Percentiles rank a stretch among this genome's conserved stretches.
These are phyloP conservation scores for Harpagoxenus sublaevis DNA, from an alignment of 2,888 invertebrate genomes.

Conservation along the genomic window DNA sequence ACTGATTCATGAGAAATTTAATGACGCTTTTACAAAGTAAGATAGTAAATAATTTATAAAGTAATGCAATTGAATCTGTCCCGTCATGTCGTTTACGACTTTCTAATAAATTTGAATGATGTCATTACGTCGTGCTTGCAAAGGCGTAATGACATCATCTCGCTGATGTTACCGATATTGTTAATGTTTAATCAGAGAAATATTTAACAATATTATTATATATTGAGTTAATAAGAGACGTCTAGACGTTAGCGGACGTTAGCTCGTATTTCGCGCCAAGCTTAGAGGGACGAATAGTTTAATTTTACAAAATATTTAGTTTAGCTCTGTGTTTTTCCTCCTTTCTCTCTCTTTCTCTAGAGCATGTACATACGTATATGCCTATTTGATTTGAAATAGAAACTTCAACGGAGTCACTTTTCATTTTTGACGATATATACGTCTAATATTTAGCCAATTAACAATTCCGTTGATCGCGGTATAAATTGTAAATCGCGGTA, in stretches of 20 bases:
- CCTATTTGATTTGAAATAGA: too few relatives aligned
- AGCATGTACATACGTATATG: too few relatives aligned
- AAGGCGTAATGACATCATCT: neutral
- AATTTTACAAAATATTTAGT: too few relatives aligned
- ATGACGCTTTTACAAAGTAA: neutral
- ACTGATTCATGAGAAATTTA: neutral
- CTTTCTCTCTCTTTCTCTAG: too few relatives aligned
- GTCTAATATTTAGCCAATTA: too few relatives aligned
- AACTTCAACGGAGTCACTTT: too few relatives aligned
- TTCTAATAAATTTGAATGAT: constrained; percentile 20
- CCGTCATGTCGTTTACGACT: neutral
- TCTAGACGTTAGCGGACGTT: too few relatives aligned
- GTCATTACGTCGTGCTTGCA: neutral
- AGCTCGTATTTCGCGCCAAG: too few relatives aligned
- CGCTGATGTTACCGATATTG: neutral
- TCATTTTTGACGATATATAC: too few relatives aligned
- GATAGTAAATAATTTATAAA: neutral
- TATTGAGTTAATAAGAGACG: neutral
- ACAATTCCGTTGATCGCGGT: too few relatives aligned
- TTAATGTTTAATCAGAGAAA: neutral
- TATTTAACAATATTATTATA: neutral
- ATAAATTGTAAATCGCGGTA: neutral
- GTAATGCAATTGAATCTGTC: neutral
- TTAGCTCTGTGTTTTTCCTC: too few relatives aligned
- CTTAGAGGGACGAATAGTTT: too few relatives aligned